Evolutionary conservation across 92 coral and sea anemone genomes (phyloP).

Genomic region (Hydrozoanthus gracilis): DNA sequence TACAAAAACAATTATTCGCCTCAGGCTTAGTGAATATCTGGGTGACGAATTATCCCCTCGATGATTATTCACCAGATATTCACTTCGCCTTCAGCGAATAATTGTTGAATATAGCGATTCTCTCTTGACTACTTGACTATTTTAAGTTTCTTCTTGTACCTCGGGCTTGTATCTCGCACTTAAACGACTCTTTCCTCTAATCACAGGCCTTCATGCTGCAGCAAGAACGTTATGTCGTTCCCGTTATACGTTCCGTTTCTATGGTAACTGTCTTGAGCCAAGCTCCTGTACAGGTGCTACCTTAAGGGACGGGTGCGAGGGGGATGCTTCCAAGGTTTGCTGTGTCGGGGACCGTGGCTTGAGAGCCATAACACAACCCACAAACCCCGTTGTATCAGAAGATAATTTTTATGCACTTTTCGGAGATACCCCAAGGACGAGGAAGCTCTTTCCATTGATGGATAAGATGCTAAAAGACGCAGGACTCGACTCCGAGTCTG

Average conservation of each 20-base stretch:
- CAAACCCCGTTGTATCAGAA: constrained; percentile 37
- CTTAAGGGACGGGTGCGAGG: constrained; percentile 53
- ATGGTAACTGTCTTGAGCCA: constrained; percentile 58
- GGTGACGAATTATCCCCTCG: no score
- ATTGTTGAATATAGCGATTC: no score
- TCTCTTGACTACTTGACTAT: no score
- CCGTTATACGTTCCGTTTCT: constrained; percentile 46
- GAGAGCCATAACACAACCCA: constrained; percentile 26
- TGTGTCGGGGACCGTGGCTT: constrained; percentile 56
- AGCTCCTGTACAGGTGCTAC: constrained; percentile 71
- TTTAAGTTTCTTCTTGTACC: background rate
- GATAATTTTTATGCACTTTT: constrained; percentile 45
- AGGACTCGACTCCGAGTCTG: constrained; percentile 33
- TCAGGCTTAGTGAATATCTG: no score
- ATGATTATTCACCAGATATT: no score
- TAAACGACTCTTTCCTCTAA: background rate
- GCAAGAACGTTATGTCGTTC: constrained; percentile 30
- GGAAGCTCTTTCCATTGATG: constrained; percentile 62
- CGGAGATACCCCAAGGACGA: constrained; percentile 63
- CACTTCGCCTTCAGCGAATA: no score
- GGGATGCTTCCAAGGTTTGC: constrained; percentile 47
- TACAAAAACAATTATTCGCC: no score
- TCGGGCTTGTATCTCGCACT: background rate
- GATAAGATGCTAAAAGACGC: constrained; percentile 62
- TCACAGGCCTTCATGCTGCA: background rate